phyloP scores from a whole-genome alignment of 2,888 invertebrate genomes.

The Patella pellucida region DNA sequence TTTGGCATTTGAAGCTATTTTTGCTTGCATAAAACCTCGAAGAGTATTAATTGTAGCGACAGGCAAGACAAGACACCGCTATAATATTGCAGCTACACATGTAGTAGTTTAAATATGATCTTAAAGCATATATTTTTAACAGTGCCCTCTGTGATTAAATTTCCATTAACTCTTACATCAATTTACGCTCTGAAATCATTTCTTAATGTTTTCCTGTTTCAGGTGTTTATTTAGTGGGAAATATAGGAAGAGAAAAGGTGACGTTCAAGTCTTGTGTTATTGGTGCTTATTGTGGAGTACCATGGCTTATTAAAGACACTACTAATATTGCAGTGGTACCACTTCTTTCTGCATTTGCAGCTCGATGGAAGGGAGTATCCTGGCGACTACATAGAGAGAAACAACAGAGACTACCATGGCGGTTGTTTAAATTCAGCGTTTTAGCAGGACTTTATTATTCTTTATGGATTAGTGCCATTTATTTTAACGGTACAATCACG shows the following conservation, averaged over 20 bases:
- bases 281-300: conserved; percentile 81
- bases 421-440: conserved; percentile 76
- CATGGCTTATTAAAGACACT: conserved; percentile 73
- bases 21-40: too few relatives aligned
- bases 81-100: too few relatives aligned
- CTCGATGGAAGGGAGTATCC: conserved; percentile 81
- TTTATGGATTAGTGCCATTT: conserved; percentile 84
- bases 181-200: too few relatives aligned
- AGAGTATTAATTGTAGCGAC: too few relatives aligned
- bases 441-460: conserved; percentile 80
- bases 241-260: conserved; percentile 87
- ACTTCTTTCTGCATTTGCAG: conserved; percentile 49
- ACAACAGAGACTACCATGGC: conserved; percentile 52
- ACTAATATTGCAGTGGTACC: conserved; percentile 41
- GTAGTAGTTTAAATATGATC: too few relatives aligned
- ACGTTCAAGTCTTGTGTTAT: conserved; percentile 79
- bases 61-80: too few relatives aligned
- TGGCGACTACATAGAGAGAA: conserved; percentile 72
- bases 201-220: too few relatives aligned
- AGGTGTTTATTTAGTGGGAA: conserved; percentile 93
- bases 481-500: conserved; percentile 78
- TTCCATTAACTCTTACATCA: too few relatives aligned
- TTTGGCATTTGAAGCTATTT: too few relatives aligned
- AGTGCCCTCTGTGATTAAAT: too few relatives aligned
- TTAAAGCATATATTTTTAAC: too few relatives aligned